Percentiles rank a stretch among this genome's conserved stretches.
Evolutionary conservation across 2,113 vertebrate genomes (phyloP).

Genomic region (Mus spicilegus): DNA sequence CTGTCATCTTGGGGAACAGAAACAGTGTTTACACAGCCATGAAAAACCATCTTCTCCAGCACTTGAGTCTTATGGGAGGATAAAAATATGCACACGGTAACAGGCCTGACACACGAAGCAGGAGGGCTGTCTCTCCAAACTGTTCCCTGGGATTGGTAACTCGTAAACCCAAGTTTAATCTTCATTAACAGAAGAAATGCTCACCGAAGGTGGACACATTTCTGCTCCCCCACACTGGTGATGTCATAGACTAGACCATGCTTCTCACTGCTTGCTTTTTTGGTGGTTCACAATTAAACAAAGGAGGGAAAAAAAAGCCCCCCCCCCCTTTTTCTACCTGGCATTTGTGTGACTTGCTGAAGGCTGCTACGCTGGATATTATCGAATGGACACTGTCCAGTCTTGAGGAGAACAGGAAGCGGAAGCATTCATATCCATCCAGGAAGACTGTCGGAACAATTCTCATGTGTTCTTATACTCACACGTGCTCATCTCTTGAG

Average conservation of each 20-base stretch:
- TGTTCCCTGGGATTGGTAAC: neutral
- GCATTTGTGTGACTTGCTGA: neutral
- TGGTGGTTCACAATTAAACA: neutral
- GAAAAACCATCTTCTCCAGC: slow-evolving; percentile 29
- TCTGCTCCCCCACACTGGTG: neutral
- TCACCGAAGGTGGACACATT: neutral
- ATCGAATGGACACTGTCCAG: neutral
- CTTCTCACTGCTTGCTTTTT: neutral
- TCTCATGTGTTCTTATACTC: neutral
- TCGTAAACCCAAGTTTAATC: slow-evolving; percentile 19
- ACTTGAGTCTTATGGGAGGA: slow-evolving; percentile 15
- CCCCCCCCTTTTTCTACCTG: neutral
- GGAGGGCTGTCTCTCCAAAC: neutral
- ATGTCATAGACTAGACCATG: neutral
- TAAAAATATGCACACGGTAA: slow-evolving; percentile 50
- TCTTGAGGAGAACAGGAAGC: neutral
- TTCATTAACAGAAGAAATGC: slow-evolving; percentile 5
- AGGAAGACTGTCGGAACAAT: neutral
- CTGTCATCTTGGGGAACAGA: slow-evolving; percentile 46
- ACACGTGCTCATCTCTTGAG: neutral
- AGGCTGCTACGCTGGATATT: neutral
- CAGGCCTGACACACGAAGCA: neutral
- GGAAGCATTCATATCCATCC: neutral
- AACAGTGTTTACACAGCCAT: slow-evolving; percentile 7
- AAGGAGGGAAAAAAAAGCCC: neutral